Conservation (phyloP, 2,888 invertebrate species). For the Cephus nigrinus region DNA sequence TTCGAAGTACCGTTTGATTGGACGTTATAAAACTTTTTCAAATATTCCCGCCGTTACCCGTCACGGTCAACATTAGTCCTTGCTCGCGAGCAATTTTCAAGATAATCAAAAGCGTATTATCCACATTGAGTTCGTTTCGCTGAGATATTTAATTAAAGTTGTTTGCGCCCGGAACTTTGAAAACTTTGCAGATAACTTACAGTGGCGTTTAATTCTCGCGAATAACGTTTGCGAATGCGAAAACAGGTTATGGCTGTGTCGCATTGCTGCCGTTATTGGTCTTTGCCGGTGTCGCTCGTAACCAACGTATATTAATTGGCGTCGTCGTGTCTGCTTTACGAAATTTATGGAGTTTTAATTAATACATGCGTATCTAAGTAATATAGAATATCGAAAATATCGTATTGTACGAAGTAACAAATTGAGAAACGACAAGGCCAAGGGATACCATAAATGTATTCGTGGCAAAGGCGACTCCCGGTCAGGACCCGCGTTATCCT, state of each 20-base stretch:
- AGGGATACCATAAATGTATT: slow-evolving; percentile 60
- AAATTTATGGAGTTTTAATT: background rate
- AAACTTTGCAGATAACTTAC: slow-evolving; percentile 59
- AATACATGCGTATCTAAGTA: background rate
- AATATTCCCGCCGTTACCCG: background rate
- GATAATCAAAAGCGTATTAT: slow-evolving; percentile 53
- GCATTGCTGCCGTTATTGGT: background rate
- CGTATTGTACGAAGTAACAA: background rate
- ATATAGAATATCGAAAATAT: background rate
- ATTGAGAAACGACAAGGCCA: slow-evolving; percentile 51
- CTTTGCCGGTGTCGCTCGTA: background rate
- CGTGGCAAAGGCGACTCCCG: slow-evolving; percentile 60
- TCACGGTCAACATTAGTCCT: background rate
- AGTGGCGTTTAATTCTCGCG: slow-evolving; percentile 54
- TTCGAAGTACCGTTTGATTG: background rate
- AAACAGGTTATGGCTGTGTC: background rate
- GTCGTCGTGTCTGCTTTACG: background rate
- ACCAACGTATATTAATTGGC: background rate
- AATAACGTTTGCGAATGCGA: slow-evolving; percentile 16
- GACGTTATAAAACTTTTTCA: background rate
- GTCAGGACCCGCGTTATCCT: slow-evolving; percentile 63
- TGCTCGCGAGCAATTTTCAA: slow-evolving; percentile 16
- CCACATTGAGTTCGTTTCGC: slow-evolving; percentile 40
- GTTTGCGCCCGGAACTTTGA: slow-evolving; percentile 56
- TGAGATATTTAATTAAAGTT: slow-evolving; percentile 63